Conservation (phyloP, 2,888 invertebrate genomes). For the Parnassius glacialis region DNA sequence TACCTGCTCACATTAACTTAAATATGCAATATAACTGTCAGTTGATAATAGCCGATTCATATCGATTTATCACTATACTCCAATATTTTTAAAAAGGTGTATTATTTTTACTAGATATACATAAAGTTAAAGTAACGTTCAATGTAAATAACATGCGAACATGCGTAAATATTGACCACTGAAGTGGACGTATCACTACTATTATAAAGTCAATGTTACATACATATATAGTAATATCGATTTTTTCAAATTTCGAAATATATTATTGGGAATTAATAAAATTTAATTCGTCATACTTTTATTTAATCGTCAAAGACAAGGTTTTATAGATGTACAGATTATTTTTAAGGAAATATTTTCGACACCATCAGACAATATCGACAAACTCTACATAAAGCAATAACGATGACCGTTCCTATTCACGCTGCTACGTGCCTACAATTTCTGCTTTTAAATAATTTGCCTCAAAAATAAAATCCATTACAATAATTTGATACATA, state of each 20-base stretch:
- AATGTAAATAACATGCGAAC: neutral
- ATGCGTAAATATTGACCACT: neutral
- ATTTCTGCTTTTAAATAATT: conserved; percentile 19
- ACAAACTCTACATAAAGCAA: conserved; percentile 15
- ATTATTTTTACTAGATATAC: neutral
- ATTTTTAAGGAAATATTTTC: neutral
- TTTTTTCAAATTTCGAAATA: no score
- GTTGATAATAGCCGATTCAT: neutral
- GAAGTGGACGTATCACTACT: no score
- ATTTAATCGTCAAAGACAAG: no score
- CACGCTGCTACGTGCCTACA: conserved; percentile 22
- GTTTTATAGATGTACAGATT: no score
- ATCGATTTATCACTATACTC: neutral
- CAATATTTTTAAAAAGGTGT: no score
- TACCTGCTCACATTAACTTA: no score
- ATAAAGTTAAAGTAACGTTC: neutral
- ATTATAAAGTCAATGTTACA: no score
- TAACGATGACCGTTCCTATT: conserved; percentile 25
- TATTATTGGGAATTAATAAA: no score
- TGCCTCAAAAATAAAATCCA: conserved; percentile 5
- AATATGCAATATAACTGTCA: neutral
- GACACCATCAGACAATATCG: neutral
- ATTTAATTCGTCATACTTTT: no score
- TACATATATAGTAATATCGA: no score
- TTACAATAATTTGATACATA: neutral